phyloP scores from a whole-genome alignment of 2,113 vertebrate species.

The Donacobius atricapilla region DNA sequence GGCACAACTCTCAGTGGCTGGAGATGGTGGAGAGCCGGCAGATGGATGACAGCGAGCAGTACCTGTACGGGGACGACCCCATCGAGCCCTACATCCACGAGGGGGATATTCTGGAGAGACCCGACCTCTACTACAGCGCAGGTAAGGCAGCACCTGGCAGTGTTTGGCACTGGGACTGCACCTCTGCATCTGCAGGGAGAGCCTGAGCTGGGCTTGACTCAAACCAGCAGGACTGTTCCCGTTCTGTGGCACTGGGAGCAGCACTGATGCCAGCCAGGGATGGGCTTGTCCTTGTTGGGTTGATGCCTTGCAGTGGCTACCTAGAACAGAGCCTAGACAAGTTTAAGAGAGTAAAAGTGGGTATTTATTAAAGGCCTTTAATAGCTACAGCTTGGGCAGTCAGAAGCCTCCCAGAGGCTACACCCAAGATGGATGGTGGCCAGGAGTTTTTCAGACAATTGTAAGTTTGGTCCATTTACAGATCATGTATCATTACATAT shows the following conservation, averaged over 20 bases:
- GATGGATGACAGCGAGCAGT: constrained; percentile 85
- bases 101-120: constrained; percentile 84
- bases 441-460: neutral
- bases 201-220: neutral
- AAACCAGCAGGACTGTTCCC: neutral
- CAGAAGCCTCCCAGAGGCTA: neutral
- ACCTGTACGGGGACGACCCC: constrained; percentile 78
- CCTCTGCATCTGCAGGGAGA: neutral
- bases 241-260: neutral
- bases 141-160: constrained; percentile 65
- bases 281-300: neutral
- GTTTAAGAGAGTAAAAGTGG: neutral
- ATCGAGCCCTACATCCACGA: constrained; percentile 84
- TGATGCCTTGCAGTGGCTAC: neutral
- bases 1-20: constrained; percentile 95
- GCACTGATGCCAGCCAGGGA: neutral
- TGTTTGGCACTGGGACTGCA: neutral
- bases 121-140: constrained; percentile 86
- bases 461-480: neutral
- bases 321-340: neutral
- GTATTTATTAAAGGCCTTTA: neutral
- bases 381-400: neutral
- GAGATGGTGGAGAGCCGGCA: constrained; percentile 91
- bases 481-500: too few relatives aligned
- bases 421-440: neutral